Evolutionary conservation across 1,140 invertebrate genomes (phyloP), one percentile per base, ranked within the genome.

Genomic region (Saccostrea echinata): DNA sequence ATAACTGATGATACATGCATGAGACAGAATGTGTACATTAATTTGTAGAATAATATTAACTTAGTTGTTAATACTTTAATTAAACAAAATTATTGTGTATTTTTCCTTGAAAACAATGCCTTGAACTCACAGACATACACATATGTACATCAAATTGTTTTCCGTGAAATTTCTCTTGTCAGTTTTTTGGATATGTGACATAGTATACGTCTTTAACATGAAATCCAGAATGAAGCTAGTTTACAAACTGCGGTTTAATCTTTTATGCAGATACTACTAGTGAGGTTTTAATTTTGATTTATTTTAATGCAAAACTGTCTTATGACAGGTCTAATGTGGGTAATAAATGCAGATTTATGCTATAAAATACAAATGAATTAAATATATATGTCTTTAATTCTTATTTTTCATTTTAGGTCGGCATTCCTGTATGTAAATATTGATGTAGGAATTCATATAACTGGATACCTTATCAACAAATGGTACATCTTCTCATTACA

Each of bases 211-310:
- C 21, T 18, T 61, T 43, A 64, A 64, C n/a, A n/a, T n/a, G n/a
- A n/a, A n/a, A n/a, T n/a, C n/a, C n/a, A 8, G 24, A 12, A 9
- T n/a, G 21, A 8, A 12, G 24, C 24, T 68, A n/a, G 64, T 68
- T 68, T 68, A 68, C 68, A 71, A 71, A 71, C 27, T 71, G 68
- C 27, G 68, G 68, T 71, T 33, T 71, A 27, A 13, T 71, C 27
- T 71, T 71, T 71, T 71, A 71, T 30, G 68, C 68, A 71, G 43
- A 43, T 71, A 71, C 68, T 71, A 71, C 68, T 11, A 27, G 68
- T 71, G 68, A 16, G 68, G 68, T 71, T 71, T 71, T 27, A 13
- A 33, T 12, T 71, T 33, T 71, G 68, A 71, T 71, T 71, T 71
- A 71, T 71, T 71, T 71, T 30, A 27, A 71, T 71, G 30, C 27